Evolutionary conservation across 2,113 vertebrate genomes (phyloP).

Genomic region (Leucosticte australis): DNA sequence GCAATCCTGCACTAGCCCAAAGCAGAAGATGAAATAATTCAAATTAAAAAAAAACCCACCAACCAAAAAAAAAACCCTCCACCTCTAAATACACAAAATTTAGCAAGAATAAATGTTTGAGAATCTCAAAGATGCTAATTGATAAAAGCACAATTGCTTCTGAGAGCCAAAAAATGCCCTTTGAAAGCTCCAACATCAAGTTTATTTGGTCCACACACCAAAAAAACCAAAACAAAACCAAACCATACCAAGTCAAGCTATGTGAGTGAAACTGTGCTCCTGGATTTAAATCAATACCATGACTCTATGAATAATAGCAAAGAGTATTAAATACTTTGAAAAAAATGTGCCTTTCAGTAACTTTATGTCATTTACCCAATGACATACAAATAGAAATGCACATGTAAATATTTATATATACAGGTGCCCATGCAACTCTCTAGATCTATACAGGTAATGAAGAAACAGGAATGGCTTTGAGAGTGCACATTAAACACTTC

Average conservation of each 20-base stretch:
- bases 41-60: neutral
- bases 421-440: neutral
- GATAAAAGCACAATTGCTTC: neutral
- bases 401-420: neutral
- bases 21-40: rapidly evolving
- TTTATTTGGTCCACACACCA: neutral
- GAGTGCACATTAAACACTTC: neutral
- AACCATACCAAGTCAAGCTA: neutral
- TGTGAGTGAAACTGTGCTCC: neutral
- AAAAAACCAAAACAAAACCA: neutral
- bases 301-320: neutral
- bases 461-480: neutral
- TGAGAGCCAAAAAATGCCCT: neutral
- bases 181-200: neutral
- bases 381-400: neutral
- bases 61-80: neutral
- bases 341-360: neutral
- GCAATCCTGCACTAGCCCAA: neutral
- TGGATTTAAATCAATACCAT: neutral
- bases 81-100: neutral
- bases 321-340: neutral
- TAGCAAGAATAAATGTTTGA: neutral
- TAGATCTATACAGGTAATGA: neutral
- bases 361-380: neutral
- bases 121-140: neutral